Evolutionary conservation across 2,797 vertebrate genomes (phyloP), one percentile per base, ranked within the genome.

Genomic region (Peromyscus nudipes): DNA sequence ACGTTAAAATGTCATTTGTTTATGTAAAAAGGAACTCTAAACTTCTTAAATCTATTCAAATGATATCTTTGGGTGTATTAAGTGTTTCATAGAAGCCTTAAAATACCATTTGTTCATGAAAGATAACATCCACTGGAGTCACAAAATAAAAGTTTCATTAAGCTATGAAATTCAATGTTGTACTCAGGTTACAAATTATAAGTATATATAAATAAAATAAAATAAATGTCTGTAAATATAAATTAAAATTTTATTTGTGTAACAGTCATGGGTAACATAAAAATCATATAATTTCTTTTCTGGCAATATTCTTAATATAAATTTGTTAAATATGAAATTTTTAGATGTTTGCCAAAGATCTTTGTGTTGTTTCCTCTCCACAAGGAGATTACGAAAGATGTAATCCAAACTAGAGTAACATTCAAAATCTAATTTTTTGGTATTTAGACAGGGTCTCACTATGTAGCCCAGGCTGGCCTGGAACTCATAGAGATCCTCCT

Each of bases 251-350:
- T 60, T 82, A 87, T 87, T 21, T 57, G 49, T 71, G 49, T 73
- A 71, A 55, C 67, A 87, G 27, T 87, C 85, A 17, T 73, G 85
- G 65, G 85, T 71, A 87, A 57, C 85, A 87, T 87, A 73, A 87
- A 87, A 69, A 86, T 86, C 64, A 52, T 52, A n/a, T n/a, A n/a
- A 69, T 86, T 69, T 86, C 83, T 86, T 85, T 86, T 69, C 83
- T 86, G 83, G 43, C 64, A 86, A 69, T 69, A 43, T 16, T 49
- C 46, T 49, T 69, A 87, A 87, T 40, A 55, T 1, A 12, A 87
- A 87, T 40, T 55, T 57, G n/a, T 57, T 87, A 87, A 73, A 57
- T 73, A 57, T 73, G 5, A 73, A 52, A 40, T 57, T 40, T 86
- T 52, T 73, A 40, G 73, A 57, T 87, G 25, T 40, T 87, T 73